Evolutionary conservation across 1,140 invertebrate genomes (phyloP).

Genomic region (Coelopa frigida): DNA sequence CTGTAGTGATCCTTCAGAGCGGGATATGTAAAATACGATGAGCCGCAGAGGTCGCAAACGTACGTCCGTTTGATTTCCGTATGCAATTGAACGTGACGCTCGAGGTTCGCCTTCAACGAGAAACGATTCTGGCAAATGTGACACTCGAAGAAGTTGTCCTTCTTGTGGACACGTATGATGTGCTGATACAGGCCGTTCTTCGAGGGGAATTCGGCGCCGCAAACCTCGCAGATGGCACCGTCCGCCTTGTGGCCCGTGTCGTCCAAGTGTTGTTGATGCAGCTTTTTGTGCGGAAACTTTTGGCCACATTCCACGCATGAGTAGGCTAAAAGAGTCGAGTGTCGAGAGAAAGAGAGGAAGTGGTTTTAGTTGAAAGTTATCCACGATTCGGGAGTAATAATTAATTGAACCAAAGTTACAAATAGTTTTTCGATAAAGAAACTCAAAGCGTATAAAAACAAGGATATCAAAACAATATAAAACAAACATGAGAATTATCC

Average conservation of each 20-base stretch:
- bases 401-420: no score
- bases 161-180: constrained; percentile 39
- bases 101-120: constrained; percentile 40
- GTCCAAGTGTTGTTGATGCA: constrained; percentile 39
- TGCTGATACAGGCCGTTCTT: constrained; percentile 41
- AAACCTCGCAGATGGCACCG: constrained; percentile 42
- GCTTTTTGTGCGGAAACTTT: constrained; percentile 38
- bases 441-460: no score
- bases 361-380: not conserved
- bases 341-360: not conserved
- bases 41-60: constrained; percentile 42
- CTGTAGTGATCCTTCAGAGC: constrained; percentile 43
- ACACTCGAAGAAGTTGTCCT: constrained; percentile 43
- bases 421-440: no score
- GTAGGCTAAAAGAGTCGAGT: no score
- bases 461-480: no score
- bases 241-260: constrained; percentile 40
- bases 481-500: no score
- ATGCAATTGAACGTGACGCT: constrained; percentile 42
- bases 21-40: constrained; percentile 44
- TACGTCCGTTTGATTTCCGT: constrained; percentile 42
- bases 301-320: constrained; percentile 38
- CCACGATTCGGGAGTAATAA: no score
- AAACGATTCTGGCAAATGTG: constrained; percentile 45
- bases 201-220: constrained; percentile 36